Percentiles rank a stretch among this genome's conserved stretches.
Conservation (phyloP, 2,797 vertebrate genomes). For the Phoeniculus purpureus region DNA sequence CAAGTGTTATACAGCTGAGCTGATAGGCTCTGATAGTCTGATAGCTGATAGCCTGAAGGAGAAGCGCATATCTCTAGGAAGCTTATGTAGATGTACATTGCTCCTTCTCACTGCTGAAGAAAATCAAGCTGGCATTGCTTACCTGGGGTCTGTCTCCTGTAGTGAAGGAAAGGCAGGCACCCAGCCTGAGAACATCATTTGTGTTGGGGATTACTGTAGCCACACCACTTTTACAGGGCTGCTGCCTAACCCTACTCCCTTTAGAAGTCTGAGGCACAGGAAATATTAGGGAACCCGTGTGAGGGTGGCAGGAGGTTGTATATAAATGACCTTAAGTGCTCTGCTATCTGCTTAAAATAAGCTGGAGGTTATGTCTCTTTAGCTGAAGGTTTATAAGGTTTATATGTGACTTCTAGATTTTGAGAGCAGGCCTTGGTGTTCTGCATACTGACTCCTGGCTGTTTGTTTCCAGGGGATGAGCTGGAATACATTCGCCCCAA, state of each 20-base stretch:
- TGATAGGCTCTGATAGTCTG: neutral
- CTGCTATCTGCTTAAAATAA: neutral
- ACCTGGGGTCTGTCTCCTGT: neutral
- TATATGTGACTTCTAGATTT: fast-evolving
- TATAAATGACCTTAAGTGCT: neutral
- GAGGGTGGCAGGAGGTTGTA: neutral
- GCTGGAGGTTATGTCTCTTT: neutral
- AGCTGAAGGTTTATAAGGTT: neutral
- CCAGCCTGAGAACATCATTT: neutral
- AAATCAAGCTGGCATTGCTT: neutral
- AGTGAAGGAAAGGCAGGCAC: neutral
- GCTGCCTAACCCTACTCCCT: neutral
- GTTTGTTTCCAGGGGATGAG: conserved; percentile 85
- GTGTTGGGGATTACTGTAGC: neutral
- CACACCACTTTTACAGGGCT: neutral
- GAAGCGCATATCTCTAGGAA: neutral
- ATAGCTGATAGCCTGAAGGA: neutral
- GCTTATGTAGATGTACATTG: neutral
- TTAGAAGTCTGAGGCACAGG: neutral
- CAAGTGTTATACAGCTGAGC: neutral
- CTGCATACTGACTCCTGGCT: neutral
- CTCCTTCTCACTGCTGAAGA: neutral
- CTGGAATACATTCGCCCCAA: conserved; percentile 94
- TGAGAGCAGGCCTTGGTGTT: neutral
- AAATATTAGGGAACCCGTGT: neutral